Base-by-base conservation (phyloP, 1,140 invertebrate genomes). In the Platyscapa corneri region DNA sequence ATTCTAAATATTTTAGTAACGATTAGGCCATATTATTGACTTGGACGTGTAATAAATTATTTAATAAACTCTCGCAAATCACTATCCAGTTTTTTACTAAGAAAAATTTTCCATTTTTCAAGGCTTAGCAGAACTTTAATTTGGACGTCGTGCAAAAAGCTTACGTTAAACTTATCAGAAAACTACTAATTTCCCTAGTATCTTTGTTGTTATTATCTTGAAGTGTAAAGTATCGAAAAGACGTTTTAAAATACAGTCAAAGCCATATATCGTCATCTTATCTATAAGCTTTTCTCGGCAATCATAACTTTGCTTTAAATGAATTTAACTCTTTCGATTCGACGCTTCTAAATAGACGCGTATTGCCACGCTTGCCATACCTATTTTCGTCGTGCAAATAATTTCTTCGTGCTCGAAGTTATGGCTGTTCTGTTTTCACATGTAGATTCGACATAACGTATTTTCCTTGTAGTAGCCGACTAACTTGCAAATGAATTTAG, bases 341-440 rank as follows among this genome's bases (percentile, higher is more conserved):
- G 64, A 49, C n/a, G 80, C 65, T 72, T 72, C 20, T 27, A 82
- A 82, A 82, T 18, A 53, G 67, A 56, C 42, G 46, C 32, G 23
- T 72, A 82, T 82, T 34, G 81, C 49, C n/a, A 70, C 39, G 27
- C 18, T 20, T 23, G 39, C 42, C 42, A n/a, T 56, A 42, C 75
- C 83, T 84, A 84, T 84, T 84, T 84, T 84, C 76, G 83, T 84
- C 76, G 60, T 32, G 64, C 74, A 42, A 78, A 78, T 84, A 46
- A 79, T 84, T 78, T 67, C 64, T 72, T 56, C 60, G 39, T 60
- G 70, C 56, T 76, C 72, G 56, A 83, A 76, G 82, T 83, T 83
- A 83, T 77, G 74, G 74, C 74, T 32, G 82, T 77, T 83, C 74
- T 49, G 82, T 77, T 78, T 78, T 78, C 82, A 78, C 42, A 67